Evolutionary conservation across 2,797 vertebrate species (phyloP).

Genomic region (Cryptoprocta ferox): DNA sequence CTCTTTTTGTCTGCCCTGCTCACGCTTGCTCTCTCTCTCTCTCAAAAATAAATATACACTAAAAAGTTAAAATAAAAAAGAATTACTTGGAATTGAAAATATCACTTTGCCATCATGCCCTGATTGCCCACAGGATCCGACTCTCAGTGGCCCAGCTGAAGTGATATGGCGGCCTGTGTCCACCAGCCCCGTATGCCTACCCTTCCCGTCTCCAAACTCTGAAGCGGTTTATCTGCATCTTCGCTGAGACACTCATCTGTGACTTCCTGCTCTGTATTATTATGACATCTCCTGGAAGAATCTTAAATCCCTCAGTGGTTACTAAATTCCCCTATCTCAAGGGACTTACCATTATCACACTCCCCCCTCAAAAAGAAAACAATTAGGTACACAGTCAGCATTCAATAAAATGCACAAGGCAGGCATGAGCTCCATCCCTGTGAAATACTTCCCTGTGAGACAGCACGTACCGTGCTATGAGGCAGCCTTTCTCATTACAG

Average conservation of each 20-base stretch:
- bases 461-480: accelerated
- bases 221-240: accelerated
- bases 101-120: not conserved
- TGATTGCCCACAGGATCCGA: not conserved
- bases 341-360: no score
- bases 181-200: accelerated
- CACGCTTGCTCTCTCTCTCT: no score
- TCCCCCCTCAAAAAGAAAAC: not conserved
- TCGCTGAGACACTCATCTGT: accelerated
- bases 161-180: accelerated
- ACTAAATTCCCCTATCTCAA: not conserved
- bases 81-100: not conserved
- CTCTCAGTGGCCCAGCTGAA: not conserved
- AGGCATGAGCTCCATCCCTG: not conserved
- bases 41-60: no score
- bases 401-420: accelerated
- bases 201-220: not conserved
- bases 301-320: accelerated
- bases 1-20: no score
- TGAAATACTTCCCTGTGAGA: no score
- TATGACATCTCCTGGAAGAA: not conserved
- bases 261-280: accelerated
- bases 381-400: accelerated
- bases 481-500: accelerated
- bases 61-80: no score